A percentile compares a stretch with the other conserved stretches of the same genome.
Evolutionary conservation across 2,888 invertebrate species (phyloP).

Genomic region (Tetrapedia diversipes): DNA sequence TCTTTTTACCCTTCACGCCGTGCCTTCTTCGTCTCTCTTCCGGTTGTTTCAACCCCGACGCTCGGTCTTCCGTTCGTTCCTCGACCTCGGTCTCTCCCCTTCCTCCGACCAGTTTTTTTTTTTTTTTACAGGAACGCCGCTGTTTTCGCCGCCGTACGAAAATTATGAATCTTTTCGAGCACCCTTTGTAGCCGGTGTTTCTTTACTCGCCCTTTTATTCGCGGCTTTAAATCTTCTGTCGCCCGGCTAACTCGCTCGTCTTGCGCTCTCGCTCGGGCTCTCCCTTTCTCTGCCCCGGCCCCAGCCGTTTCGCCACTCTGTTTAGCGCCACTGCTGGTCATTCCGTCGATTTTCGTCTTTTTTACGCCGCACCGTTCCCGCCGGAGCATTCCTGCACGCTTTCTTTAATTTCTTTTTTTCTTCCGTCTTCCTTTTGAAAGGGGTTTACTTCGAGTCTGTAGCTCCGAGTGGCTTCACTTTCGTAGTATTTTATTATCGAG

Average conservation of each 20-base stretch:
- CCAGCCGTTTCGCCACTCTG: neutral
- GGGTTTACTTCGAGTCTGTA: no score
- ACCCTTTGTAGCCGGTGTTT: neutral
- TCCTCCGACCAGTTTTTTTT: neutral
- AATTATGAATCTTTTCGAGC: constrained; percentile 22
- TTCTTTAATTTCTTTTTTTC: neutral
- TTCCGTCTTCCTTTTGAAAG: no score
- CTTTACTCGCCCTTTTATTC: neutral
- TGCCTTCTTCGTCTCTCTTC: constrained; percentile 12
- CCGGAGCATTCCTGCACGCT: no score
- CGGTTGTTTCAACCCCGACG: constrained; percentile 1
- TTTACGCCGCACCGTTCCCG: no score
- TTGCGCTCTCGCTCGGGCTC: neutral
- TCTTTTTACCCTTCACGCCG: constrained; percentile 16
- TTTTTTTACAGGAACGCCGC: neutral
- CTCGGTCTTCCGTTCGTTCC: constrained; percentile 12
- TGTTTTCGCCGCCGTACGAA: constrained; percentile 17
- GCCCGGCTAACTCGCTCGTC: neutral
- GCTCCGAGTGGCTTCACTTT: neutral
- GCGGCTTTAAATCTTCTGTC: neutral
- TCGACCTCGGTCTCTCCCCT: neutral
- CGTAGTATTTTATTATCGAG: no score
- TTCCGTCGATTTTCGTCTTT: neutral
- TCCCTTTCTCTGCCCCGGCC: no score
- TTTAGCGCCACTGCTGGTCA: neutral